These are phyloP conservation scores for Harlomillsia oculata DNA, from an alignment of 1,140 invertebrate genomes.

Conservation along the genomic window DNA sequence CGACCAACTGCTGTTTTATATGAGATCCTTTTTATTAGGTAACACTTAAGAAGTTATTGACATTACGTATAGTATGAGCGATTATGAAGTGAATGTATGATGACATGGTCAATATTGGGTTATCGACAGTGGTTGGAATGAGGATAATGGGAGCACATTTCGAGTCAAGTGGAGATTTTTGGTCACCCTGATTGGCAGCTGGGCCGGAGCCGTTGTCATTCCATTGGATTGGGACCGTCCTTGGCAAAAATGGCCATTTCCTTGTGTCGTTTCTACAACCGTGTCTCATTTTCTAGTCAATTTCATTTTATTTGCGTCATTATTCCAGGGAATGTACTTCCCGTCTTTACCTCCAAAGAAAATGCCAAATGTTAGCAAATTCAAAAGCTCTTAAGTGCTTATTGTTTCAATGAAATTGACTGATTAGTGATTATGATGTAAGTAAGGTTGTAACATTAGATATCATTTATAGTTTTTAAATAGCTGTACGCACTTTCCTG, in stretches of 20 bases:
- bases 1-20: conserved; percentile 13
- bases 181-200: conserved; percentile 62
- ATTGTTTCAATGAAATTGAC: no score
- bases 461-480: no score
- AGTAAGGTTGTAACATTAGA: no score
- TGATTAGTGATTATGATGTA: no score
- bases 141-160: conserved; percentile 6
- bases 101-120: neutral
- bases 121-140: conserved; percentile 22
- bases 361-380: no score
- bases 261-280: conserved; percentile 43
- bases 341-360: no score
- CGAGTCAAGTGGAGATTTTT: conserved; percentile 31
- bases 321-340: neutral
- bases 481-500: no score
- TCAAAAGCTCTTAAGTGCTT: no score
- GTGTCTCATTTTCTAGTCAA: conserved; percentile 10
- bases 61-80: neutral
- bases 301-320: neutral
- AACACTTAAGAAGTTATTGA: neutral
- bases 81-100: neutral
- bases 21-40: conserved; percentile 30
- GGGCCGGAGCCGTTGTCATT: conserved; percentile 75
- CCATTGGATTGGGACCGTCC: conserved; percentile 85
- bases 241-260: conserved; percentile 73